Evolutionary conservation across 2,113 vertebrate species (phyloP).

Genomic region (Gavia stellata): DNA sequence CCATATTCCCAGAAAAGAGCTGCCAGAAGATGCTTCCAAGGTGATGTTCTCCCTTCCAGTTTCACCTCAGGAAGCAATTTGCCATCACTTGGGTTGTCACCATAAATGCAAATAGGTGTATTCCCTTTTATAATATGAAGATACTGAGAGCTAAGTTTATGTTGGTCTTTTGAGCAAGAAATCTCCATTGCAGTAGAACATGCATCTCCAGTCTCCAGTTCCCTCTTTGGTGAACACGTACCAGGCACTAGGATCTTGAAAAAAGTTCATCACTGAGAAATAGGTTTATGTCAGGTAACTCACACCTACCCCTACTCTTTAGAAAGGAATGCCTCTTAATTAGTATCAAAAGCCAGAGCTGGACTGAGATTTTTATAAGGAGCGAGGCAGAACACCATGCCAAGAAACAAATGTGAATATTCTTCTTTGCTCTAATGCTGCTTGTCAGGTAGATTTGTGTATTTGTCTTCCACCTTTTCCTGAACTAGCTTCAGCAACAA

Average conservation of each 20-base stretch:
- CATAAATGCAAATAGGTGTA: neutral
- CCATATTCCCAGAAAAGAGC: neutral
- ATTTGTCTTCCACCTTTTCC: neutral
- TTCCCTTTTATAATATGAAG: neutral
- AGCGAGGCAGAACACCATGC: accelerated
- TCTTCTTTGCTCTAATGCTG: neutral
- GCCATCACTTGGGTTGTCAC: neutral
- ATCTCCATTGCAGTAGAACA: neutral
- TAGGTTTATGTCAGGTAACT: neutral
- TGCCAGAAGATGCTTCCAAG: neutral
- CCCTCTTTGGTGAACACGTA: neutral
- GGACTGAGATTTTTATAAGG: neutral
- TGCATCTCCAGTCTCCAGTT: neutral
- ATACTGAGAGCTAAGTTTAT: neutral
- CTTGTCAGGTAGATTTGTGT: neutral
- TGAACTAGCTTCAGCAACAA: neutral
- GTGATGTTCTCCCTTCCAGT: neutral
- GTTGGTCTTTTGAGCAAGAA: neutral
- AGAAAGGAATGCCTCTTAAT: neutral
- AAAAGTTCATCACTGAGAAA: neutral
- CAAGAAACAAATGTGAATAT: neutral
- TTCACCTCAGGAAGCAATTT: neutral
- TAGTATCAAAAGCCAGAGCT: neutral
- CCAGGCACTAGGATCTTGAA: neutral
- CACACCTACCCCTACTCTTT: neutral